Evolutionary conservation across 2,888 invertebrate genomes (phyloP), one percentile per base, ranked within the genome.

Genomic region (Tubulanus polymorphus): DNA sequence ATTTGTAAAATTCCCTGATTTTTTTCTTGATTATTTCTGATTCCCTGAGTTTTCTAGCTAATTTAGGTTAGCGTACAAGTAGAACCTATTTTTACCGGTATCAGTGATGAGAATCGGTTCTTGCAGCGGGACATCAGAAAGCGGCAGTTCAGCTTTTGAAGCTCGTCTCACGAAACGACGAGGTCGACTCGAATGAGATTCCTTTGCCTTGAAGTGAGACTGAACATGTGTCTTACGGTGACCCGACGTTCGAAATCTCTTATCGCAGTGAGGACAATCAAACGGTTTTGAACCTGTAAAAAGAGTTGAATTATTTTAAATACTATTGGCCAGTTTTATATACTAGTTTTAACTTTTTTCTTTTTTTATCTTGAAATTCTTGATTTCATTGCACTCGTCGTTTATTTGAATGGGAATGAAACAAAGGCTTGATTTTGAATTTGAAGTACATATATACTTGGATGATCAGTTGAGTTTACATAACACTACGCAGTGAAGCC

Each of bases 21-120:
- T n/a, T n/a, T n/a, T n/a, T n/a, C n/a, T n/a, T n/a, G n/a, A n/a
- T n/a, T n/a, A n/a, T n/a, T n/a, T n/a, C n/a, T n/a, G n/a, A n/a
- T n/a, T n/a, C n/a, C n/a, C n/a, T n/a, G n/a, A n/a, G n/a, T n/a
- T n/a, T n/a, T n/a, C n/a, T n/a, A n/a, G n/a, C n/a, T n/a, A n/a
- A n/a, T n/a, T n/a, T n/a, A n/a, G n/a, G n/a, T n/a, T n/a, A n/a
- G n/a, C n/a, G n/a, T n/a, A n/a, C n/a, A n/a, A n/a, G n/a, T n/a
- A n/a, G n/a, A n/a, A n/a, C n/a, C n/a, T n/a, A 32, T 12, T 32
- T n/a, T n/a, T 57, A 75, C 76, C 76, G 69, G 78, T 65, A 69
- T 83, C 83, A 18, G 83, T 84, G 45, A 84, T 81, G 8, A 83
- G 70, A n/a, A 84, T 80, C 1, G 84, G 84, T 60, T 84, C 84